phyloP scores from a whole-genome alignment of 2,113 vertebrate genomes.

The Nesospiza acunhae region DNA sequence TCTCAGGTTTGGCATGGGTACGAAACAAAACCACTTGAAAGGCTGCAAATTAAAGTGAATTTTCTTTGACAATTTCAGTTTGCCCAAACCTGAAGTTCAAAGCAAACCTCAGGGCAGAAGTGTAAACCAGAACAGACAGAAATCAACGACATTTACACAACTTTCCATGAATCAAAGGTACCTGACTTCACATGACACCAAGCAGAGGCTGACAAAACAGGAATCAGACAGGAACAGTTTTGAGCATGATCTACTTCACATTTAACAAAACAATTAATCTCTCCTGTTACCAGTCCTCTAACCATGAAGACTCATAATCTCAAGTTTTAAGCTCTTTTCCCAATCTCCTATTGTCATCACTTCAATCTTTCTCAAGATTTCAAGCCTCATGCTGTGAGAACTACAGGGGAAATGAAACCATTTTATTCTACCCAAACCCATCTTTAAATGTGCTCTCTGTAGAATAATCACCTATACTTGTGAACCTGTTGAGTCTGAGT shows the following conservation, averaged over 20 bases:
- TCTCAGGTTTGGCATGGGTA: constrained; percentile 14
- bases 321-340: background rate
- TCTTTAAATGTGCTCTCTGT: background rate
- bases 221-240: background rate
- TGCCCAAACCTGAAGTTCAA: constrained; percentile 37
- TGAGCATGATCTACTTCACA: background rate
- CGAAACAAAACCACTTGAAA: constrained; percentile 39
- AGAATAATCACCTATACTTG: background rate
- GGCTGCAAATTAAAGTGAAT: background rate
- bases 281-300: background rate
- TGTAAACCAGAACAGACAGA: constrained; percentile 26
- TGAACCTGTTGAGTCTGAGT: background rate
- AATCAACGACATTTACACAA: background rate
- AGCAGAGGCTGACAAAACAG: background rate
- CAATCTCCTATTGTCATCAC: background rate
- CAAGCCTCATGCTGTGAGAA: background rate
- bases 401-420: background rate
- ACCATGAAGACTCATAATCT: background rate
- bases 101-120: constrained; percentile 38
- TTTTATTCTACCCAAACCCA: background rate
- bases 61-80: constrained; percentile 22
- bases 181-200: background rate
- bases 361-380: background rate
- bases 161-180: background rate
- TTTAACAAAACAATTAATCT: background rate